Evolutionary conservation across 2,113 vertebrate species (phyloP).

Genomic region (Scatophagus argus): DNA sequence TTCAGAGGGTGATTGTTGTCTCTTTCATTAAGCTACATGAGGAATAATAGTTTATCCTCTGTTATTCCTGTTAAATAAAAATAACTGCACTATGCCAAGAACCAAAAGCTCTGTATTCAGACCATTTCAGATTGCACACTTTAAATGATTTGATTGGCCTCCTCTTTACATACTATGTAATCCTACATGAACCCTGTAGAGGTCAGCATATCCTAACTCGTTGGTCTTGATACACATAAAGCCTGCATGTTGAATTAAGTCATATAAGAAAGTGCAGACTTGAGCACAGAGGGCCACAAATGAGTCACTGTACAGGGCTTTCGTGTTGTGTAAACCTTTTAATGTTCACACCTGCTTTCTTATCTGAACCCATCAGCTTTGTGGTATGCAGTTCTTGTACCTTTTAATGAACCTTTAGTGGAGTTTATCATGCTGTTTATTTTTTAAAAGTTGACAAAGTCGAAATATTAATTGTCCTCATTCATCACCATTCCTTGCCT

Average conservation of each 20-base stretch:
- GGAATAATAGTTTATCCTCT: too few species aligned
- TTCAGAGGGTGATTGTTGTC: too few species aligned
- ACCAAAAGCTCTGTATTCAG: too few species aligned
- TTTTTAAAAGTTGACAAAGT: too few species aligned
- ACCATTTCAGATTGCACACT: too few species aligned
- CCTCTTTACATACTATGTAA: too few species aligned
- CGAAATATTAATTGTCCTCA: neutral
- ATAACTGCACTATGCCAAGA: too few species aligned
- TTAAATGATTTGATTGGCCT: too few species aligned
- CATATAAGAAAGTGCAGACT: neutral
- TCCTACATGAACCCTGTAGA: slow-evolving; percentile 42
- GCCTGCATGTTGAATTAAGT: neutral
- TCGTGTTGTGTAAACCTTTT: neutral
- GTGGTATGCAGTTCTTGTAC: neutral
- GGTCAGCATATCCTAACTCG: slow-evolving; percentile 45
- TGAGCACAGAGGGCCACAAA: neutral
- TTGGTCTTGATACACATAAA: neutral
- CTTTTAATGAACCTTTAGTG: too few species aligned
- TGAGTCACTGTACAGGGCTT: neutral
- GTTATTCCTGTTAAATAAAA: too few species aligned
- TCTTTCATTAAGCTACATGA: too few species aligned
- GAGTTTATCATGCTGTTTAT: neutral
- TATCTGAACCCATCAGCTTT: slow-evolving; percentile 43
- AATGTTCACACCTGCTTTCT: slow-evolving; percentile 34
- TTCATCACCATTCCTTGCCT: neutral